phyloP scores from a whole-genome alignment of 2,113 vertebrate species.

The Sterna hirundo region DNA sequence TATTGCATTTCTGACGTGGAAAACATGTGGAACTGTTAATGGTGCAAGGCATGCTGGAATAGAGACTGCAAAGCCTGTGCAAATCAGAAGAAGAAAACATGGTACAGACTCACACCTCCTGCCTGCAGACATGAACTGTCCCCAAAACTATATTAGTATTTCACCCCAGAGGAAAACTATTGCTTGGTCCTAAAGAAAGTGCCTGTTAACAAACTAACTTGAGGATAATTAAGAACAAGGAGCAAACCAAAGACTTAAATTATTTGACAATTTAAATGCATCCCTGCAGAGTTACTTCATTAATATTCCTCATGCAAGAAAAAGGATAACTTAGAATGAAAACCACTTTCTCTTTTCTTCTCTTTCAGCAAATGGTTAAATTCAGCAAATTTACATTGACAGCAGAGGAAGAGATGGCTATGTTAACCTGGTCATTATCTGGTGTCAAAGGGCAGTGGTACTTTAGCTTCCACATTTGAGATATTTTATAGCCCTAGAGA shows the following conservation, averaged over 20 bases:
- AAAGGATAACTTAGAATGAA: neutral
- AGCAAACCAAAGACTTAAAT: neutral
- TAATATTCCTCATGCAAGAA: neutral
- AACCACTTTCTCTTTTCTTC: neutral
- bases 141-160: neutral
- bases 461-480: neutral
- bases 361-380: neutral
- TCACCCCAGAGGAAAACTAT: neutral
- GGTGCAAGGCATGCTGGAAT: neutral
- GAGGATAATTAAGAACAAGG: neutral
- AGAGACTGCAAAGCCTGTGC: neutral
- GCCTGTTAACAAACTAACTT: neutral
- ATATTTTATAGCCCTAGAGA: neutral
- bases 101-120: neutral
- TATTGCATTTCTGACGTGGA: neutral
- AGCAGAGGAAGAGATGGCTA: neutral
- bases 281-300: neutral
- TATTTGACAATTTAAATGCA: neutral
- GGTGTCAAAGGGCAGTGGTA: neutral
- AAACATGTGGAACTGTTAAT: neutral
- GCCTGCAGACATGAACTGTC: neutral
- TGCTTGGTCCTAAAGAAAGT: neutral
- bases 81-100: neutral
- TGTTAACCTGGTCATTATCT: neutral
- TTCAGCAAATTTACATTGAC: neutral